Conservation (phyloP, 2,888 invertebrate species). For the Belgica antarctica region DNA sequence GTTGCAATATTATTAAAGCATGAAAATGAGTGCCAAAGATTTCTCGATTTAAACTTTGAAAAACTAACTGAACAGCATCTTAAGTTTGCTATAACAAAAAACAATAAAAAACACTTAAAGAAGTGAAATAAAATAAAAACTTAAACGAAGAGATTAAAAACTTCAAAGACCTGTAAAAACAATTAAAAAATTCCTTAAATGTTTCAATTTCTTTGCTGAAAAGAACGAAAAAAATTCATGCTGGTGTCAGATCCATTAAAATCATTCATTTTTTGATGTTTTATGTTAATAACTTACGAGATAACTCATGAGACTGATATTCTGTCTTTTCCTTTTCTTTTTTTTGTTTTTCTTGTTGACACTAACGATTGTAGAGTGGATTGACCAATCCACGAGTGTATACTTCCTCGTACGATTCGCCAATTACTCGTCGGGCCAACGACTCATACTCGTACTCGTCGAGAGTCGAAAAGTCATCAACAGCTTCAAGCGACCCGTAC, state of each 20-base stretch:
- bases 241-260: not conserved
- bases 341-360: not conserved
- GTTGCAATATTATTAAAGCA: too few relatives aligned
- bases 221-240: not conserved
- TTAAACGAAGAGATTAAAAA: not conserved
- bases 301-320: slow-evolving; percentile 6
- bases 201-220: slow-evolving; percentile 35
- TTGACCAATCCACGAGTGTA: slow-evolving; percentile 71
- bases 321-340: slow-evolving; percentile 23
- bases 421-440: slow-evolving; percentile 66
- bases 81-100: not conserved
- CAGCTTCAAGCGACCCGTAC: slow-evolving; percentile 59
- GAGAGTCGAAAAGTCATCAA: slow-evolving; percentile 58
- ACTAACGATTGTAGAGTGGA: slow-evolving; percentile 18
- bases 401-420: slow-evolving; percentile 68
- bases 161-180: slow-evolving; percentile 8
- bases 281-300: not conserved
- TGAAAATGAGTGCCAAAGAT: too few relatives aligned
- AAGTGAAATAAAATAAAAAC: not conserved
- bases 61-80: too few relatives aligned
- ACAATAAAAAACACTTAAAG: not conserved
- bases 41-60: too few relatives aligned
- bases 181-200: slow-evolving; percentile 8
- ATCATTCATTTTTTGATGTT: not conserved
- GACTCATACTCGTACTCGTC: slow-evolving; percentile 74